Base-by-base conservation (phyloP, 64 coral and sea anemone species). In the Dendrophyllia cribrosa region DNA sequence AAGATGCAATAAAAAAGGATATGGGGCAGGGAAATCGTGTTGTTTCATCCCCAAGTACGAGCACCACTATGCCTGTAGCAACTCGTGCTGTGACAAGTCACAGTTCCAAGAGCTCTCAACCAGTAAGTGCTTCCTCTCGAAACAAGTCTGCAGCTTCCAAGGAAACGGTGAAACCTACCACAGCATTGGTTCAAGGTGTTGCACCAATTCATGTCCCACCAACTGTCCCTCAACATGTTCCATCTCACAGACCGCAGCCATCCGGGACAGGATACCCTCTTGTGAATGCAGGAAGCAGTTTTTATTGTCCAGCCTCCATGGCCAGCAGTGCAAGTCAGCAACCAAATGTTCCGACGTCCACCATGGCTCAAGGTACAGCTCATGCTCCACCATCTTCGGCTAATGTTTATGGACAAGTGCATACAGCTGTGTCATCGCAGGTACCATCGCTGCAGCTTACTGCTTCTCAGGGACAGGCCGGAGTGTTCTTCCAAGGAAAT, bases 401-500 rank as follows among this genome's bases (percentile, higher is more conserved):
- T 21, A 51, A 59, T 51, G 47, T 49, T 49, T 84, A 84, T 51
- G 80, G 62, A 24, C 80, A 84, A 43, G 80, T 45, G 10, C 61
- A 84, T 51, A 25, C 80, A 51, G 60, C 45, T 22, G 61, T 19
- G 8, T 66, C 80, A 14, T 66, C 80, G 2, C 80, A 84, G 24
- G 43, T 88, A 58, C 72, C 51, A 15, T 17, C 86, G 12, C 16
- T 88, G 51, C 68, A 72, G 72, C 34, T 76, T 9, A 25, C 70
- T 48, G 21, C 91, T n/a, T 66, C 59, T 51, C 81, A 87, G 21
- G 72, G 66, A 6, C 91, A 93, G 51, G 82, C 82, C 58, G 85
- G 85, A 9, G 51, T 93, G 5, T 86, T 66, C 74, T 86, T 86
- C 58, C 91, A 93, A 76, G 83, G 83, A 9, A 60, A 47, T 77